Conservation (phyloP, 2,888 invertebrate genomes). For the Thumatha senex region DNA sequence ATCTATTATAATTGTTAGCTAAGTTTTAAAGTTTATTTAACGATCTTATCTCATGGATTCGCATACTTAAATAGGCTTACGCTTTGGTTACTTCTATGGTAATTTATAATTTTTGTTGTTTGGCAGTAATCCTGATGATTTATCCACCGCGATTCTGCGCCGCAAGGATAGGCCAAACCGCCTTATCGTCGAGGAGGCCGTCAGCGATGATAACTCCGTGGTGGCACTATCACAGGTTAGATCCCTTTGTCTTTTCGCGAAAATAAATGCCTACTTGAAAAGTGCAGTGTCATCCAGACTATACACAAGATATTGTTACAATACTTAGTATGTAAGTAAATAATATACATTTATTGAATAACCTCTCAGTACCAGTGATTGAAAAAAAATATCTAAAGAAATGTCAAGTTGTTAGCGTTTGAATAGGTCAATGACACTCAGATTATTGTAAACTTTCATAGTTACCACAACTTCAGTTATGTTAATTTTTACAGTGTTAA, state of each 20-base stretch:
- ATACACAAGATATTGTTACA: too few species aligned
- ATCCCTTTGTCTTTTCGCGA: constrained; percentile 21
- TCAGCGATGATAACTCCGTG: constrained; percentile 99
- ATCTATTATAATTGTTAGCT: constrained; percentile 3
- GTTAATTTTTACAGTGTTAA: too few species aligned
- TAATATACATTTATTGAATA: too few species aligned
- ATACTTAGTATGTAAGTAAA: too few species aligned
- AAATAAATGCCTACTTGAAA: constrained; percentile 6
- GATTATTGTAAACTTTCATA: too few species aligned
- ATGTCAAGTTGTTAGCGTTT: too few species aligned
- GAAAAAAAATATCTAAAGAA: too few species aligned
- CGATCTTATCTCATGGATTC: not conserved
- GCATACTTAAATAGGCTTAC: not conserved
- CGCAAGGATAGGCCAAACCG: constrained; percentile 99
- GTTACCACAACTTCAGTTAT: too few species aligned
- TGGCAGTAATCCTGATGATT: constrained; percentile 87
- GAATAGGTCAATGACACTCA: too few species aligned
- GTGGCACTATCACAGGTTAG: constrained; percentile 96
- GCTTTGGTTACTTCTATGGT: constrained; percentile 27
- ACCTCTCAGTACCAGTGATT: too few species aligned
- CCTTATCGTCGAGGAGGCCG: constrained; percentile 98
- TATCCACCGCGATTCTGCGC: constrained; percentile 98
- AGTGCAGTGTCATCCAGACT: constrained; percentile 29
- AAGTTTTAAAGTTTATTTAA: not conserved
- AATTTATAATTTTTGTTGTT: constrained; percentile 41